Base-by-base conservation (phyloP, 2,888 invertebrate genomes). In the Danaus chrysippus region DNA sequence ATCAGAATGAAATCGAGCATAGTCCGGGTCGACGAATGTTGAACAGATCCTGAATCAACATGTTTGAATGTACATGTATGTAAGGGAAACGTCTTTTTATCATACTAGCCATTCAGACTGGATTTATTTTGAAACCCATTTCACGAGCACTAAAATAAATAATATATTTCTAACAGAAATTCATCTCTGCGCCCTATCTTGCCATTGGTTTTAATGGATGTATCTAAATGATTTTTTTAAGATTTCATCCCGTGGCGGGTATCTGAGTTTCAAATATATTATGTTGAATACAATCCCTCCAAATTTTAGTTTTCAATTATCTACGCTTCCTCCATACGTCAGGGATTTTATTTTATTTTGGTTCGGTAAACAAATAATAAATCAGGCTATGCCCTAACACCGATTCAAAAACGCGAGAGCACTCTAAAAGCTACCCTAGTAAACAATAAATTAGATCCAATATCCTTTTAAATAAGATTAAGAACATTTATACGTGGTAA, bases 351-450 rank as follows among this genome's bases (percentile, higher is more conserved):
- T 6, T 76, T 74, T 75, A 74, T 74, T 73, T 73, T 69, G 68
- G 61, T 68, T 70, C 68, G 17, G 70, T 72, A 72, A 75, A 78
- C 74, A 75, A 77, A 74, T 68, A 72, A 76, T 75, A 77, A 77
- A 76, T 75, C 68, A 67, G 60, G 59, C 42, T 44, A 42, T 54
- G 65, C 58, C 58, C 58, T 59, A 59, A 58, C 63, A 56, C 63
- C 56, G 59, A 62, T 62, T 64, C 59, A 67, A 54, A 60, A 46
- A 41, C 44, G 54, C 54, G 23, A 52, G 60, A 56, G 42, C 43
- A 58, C 59, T 53, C 61, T 46, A 68, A 71, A 69, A 71, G 49
- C 56, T 41, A 62, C 70, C 67, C 55, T 68, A 62, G 60, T 12
- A 5, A 13, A 41, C 34, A 43, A n/a, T 54, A 60, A 56, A 70